Percentiles rank a stretch among this genome's conserved stretches.
Evolutionary conservation across 2,888 invertebrate species (phyloP).

Genomic region (Perdita meconis): DNA sequence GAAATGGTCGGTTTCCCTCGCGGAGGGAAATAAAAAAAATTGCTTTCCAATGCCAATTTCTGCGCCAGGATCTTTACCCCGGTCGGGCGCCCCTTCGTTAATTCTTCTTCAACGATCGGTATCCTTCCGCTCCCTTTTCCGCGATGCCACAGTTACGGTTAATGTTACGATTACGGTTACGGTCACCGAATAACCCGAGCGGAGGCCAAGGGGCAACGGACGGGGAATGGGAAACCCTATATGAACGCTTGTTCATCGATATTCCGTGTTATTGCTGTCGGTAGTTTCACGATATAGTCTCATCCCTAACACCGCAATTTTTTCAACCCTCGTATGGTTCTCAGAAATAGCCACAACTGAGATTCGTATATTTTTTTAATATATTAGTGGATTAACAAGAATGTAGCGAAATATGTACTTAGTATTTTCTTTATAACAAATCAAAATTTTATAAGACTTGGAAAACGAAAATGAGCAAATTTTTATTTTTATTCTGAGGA

Average conservation of each 20-base stretch:
- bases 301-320: no score
- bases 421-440: no score
- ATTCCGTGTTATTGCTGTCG: not conserved
- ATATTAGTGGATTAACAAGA: no score
- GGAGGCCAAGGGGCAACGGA: slow-evolving; percentile 13
- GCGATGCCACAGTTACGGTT: slow-evolving; percentile 9
- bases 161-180: slow-evolving; percentile 18
- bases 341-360: no score
- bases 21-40: slow-evolving; percentile 3
- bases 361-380: no score
- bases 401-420: no score
- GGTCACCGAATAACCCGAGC: slow-evolving; percentile 2
- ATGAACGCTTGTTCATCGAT: not conserved
- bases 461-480: no score
- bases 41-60: slow-evolving; percentile 9
- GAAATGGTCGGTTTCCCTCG: not conserved
- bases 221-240: not conserved
- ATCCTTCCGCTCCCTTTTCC: not conserved
- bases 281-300: no score
- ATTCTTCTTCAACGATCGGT: not conserved
- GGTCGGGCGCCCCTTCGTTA: not conserved
- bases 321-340: no score
- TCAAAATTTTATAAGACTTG: no score
- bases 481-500: no score
- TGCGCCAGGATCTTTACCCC: not conserved